Conservation (phyloP, 2,797 vertebrate species). For the Ptychobarbus kaznakovi region DNA sequence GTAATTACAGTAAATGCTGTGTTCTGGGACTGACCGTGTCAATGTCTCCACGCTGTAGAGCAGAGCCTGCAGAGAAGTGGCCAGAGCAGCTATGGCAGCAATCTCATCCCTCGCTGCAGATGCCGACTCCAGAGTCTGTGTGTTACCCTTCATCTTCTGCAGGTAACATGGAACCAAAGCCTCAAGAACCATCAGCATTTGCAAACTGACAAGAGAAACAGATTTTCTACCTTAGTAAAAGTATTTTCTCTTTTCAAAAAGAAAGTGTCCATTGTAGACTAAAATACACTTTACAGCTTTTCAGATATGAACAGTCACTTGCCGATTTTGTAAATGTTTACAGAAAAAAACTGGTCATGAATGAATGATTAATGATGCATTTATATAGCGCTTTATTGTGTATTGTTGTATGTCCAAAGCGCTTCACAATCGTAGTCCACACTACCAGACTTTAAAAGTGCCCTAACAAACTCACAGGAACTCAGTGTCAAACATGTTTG, state of each 20-base stretch:
- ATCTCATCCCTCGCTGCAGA: conserved; percentile 97
- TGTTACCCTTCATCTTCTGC: conserved; percentile 93
- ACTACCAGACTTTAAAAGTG: neutral
- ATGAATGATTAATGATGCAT: too few species aligned
- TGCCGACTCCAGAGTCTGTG: conserved; percentile 88
- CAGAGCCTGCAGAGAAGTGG: conserved; percentile 94
- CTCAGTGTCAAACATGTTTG: neutral
- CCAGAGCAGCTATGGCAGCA: conserved; percentile 91
- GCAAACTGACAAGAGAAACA: conserved; percentile 79
- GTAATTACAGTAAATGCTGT: neutral
- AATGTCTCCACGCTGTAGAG: conserved; percentile 95
- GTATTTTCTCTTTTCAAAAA: neutral
- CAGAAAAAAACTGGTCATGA: neutral
- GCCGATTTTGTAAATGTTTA: neutral
- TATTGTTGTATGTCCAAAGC: too few species aligned
- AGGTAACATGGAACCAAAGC: conserved; percentile 94
- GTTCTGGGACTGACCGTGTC: conserved; percentile 81
- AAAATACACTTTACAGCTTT: neutral
- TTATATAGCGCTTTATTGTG: too few species aligned
- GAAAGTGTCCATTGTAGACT: neutral
- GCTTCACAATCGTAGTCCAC: too few species aligned
- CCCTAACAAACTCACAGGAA: neutral
- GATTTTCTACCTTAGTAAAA: neutral
- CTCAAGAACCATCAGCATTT: conserved; percentile 99
- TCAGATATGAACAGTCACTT: neutral